Conservation (phyloP, 2,888 invertebrate genomes). For the Eupithecia vulgata region DNA sequence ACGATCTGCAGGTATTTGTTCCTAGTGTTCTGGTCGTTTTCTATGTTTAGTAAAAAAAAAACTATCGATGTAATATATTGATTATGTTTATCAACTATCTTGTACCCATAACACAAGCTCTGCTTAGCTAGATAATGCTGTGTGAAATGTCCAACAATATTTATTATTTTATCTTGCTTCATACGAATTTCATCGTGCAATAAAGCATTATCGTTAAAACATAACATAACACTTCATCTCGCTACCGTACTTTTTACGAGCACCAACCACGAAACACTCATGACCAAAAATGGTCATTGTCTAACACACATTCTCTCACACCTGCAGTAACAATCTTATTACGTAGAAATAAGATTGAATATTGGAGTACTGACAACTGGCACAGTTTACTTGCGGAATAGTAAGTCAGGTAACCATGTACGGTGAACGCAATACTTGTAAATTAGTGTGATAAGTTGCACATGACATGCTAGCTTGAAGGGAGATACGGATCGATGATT, state of each 20-base stretch:
- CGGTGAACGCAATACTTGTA: slow-evolving; percentile 56
- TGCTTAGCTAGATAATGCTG: too few species aligned
- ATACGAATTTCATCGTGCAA: slow-evolving; percentile 6
- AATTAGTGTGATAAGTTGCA: slow-evolving; percentile 24
- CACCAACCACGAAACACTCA: slow-evolving; percentile 56
- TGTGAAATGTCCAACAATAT: too few species aligned
- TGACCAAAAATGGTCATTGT: slow-evolving; percentile 66
- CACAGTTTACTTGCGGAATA: slow-evolving; percentile 65
- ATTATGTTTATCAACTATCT: too few species aligned
- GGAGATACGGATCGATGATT: slow-evolving; percentile 17
- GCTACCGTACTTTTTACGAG: slow-evolving; percentile 53
- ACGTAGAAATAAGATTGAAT: slow-evolving; percentile 29
- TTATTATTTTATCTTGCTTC: too few species aligned
- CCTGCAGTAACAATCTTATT: slow-evolving; percentile 40
- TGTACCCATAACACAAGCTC: too few species aligned
- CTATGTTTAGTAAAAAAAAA: too few species aligned
- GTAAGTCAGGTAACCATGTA: slow-evolving; percentile 59
- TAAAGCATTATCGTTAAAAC: slow-evolving; percentile 15
- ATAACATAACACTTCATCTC: slow-evolving; percentile 19
- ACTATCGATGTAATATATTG: too few species aligned
- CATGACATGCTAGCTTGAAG: slow-evolving; percentile 19
- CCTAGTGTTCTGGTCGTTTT: too few species aligned
- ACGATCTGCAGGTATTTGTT: too few species aligned
- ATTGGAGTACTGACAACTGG: slow-evolving; percentile 47
- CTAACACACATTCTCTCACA: slow-evolving; percentile 39